Conservation (phyloP, 2,797 vertebrate species). For the Acropternis orthonyx region DNA sequence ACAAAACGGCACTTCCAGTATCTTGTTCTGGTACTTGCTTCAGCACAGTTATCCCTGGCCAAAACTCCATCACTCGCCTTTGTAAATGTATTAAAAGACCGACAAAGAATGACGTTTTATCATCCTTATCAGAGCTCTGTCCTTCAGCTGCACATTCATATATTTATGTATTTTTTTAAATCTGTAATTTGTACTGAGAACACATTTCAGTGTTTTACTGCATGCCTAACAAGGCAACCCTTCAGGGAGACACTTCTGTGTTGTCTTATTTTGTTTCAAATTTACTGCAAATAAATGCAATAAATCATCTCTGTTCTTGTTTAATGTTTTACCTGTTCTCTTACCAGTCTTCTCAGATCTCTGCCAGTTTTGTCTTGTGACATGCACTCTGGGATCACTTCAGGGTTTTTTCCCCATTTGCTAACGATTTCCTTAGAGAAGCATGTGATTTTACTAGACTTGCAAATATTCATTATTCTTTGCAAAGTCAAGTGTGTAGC, state of each 20-base stretch:
- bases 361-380: slow-evolving; percentile 23
- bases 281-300: slow-evolving; percentile 42
- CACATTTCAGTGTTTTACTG: slow-evolving; percentile 2
- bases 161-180: neutral
- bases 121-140: slow-evolving; percentile 2
- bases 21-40: neutral
- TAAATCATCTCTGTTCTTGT: slow-evolving; percentile 29
- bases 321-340: slow-evolving; percentile 23
- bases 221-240: slow-evolving; percentile 21
- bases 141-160: slow-evolving; percentile 4
- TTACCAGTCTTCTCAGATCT: neutral
- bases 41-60: neutral
- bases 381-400: neutral
- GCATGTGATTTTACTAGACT: slow-evolving; percentile 24
- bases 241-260: neutral
- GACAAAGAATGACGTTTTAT: neutral
- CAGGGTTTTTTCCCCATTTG: neutral
- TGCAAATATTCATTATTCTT: slow-evolving; percentile 42
- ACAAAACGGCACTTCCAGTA: neutral
- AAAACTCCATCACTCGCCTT: neutral
- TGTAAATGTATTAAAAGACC: neutral
- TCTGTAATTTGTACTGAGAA: slow-evolving; percentile 17
- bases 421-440: slow-evolving; percentile 16
- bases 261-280: slow-evolving; percentile 36
- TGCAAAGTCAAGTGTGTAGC: slow-evolving; percentile 40